Evolutionary conservation across 2,888 invertebrate species (phyloP), one percentile per base, ranked within the genome.

Genomic region (Leptinotarsa juncta): DNA sequence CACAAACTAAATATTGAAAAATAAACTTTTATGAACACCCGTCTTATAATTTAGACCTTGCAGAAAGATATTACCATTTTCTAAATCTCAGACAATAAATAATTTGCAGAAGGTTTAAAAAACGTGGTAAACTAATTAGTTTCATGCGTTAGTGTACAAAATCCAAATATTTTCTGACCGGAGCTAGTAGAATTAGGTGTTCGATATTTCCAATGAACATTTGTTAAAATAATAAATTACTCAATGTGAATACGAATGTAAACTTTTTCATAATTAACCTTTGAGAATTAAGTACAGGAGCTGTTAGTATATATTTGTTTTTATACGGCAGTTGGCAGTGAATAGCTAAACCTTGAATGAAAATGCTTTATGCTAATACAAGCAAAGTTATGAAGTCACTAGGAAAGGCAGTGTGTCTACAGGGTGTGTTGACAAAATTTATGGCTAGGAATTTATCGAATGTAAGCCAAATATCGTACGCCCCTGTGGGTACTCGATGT

Each of bases 261-360:
- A 57, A 57, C 57, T 57, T 57, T 57, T 57, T 57, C 23, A 23
- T 57, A 23, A 57, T 26, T 57, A 57, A 57, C 23, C 23, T 57
- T 26, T 57, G 26, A 23, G 15, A 23, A 57, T 57, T 23, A 23
- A 57, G 23, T 51, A 51, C 51, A 4, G 15, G 57, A 57, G 23
- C 23, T 57, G 14, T 57, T 57, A 23, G 42, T 42, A 23, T 57
- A 20, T 23, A 23, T 57, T 57, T 57, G 57, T 57, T 57, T 23
- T 23, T 57, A 57, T 20, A 57, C 20, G 57, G 20, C 57, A 23
- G 23, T 57, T 57, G 57, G 57, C 23, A 57, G 57, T 23, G 57
- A 57, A 15, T 23, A 23, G 15, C 57, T 57, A 12, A 57, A 57
- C 57, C 57, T 57, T 57, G 57, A 57, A 57, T 57, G 20, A 23